phyloP scores from a whole-genome alignment of 2,113 vertebrate genomes.

The Neoarius graeffei region DNA sequence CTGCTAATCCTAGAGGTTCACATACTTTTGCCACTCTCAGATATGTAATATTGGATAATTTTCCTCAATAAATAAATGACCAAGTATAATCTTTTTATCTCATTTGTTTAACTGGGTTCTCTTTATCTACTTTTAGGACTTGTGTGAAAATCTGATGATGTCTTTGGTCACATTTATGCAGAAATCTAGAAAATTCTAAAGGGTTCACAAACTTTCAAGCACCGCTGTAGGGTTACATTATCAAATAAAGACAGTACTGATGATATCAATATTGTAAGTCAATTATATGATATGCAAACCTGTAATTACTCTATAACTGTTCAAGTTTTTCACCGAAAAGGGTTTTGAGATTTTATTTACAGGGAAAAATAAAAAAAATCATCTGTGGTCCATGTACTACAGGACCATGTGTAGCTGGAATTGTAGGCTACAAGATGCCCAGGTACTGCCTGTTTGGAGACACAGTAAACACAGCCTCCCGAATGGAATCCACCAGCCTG shows the following conservation, averaged over 20 bases:
- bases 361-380: neutral
- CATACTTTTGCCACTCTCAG: too few species aligned
- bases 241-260: neutral
- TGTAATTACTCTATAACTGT: neutral
- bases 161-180: too few species aligned
- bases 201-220: too few species aligned
- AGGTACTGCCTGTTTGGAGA: conserved; percentile 82
- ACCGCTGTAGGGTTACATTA: neutral
- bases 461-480: conserved; percentile 79
- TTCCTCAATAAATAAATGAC: too few species aligned
- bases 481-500: conserved; percentile 81
- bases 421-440: conserved; percentile 82
- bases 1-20: too few species aligned
- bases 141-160: too few species aligned
- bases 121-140: too few species aligned
- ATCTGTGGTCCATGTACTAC: neutral
- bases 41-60: too few species aligned
- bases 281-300: neutral
- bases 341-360: neutral
- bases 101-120: too few species aligned
- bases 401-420: conserved; percentile 80
- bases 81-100: too few species aligned
- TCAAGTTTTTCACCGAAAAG: neutral
- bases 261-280: neutral
- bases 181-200: too few species aligned